These are phyloP conservation scores for Yponomeuta malinellus DNA, from an alignment of 2,888 invertebrate species.

Conservation along the genomic window DNA sequence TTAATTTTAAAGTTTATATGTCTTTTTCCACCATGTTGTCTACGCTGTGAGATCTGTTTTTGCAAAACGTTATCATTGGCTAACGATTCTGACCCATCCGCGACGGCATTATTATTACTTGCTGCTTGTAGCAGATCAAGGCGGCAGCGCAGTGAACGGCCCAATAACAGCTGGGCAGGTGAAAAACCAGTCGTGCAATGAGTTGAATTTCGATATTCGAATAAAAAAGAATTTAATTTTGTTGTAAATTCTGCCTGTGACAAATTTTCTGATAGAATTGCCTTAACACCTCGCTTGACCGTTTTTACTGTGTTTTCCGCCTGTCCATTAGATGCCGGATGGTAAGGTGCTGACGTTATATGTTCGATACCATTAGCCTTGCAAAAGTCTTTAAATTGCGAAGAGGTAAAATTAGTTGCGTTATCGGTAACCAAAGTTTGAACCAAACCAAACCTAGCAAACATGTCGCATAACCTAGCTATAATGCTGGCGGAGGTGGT, in stretches of 20 bases:
- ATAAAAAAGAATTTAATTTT: slow-evolving; percentile 21
- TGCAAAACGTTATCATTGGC: slow-evolving; percentile 17
- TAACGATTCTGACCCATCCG: no score
- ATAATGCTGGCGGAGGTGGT: slow-evolving; percentile 17
- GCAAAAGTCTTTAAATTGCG: slow-evolving; percentile 19
- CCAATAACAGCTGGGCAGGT: slow-evolving; percentile 21
- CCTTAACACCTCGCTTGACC: slow-evolving; percentile 23
- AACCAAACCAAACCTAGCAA: slow-evolving; percentile 19
- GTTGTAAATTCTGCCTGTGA: neutral
- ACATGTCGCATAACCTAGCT: slow-evolving; percentile 17
- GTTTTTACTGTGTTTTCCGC: slow-evolving; percentile 20
- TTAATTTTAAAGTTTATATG: neutral
- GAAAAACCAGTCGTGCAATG: slow-evolving; percentile 21
- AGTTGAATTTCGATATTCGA: slow-evolving; percentile 20
- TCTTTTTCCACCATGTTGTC: slow-evolving; percentile 16
- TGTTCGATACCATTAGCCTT: slow-evolving; percentile 20
- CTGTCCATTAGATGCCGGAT: neutral
- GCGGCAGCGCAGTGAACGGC: slow-evolving; percentile 19
- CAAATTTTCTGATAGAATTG: slow-evolving; percentile 12
- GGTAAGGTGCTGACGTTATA: neutral
- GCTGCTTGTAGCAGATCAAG: slow-evolving; percentile 18
- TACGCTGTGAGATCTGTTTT: slow-evolving; percentile 19
- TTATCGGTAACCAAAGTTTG: slow-evolving; percentile 22
- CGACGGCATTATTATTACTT: neutral
- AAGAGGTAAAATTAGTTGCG: slow-evolving; percentile 20